phyloP scores from a whole-genome alignment of 2,797 vertebrate genomes.

The Ambastaia sidthimunki region DNA sequence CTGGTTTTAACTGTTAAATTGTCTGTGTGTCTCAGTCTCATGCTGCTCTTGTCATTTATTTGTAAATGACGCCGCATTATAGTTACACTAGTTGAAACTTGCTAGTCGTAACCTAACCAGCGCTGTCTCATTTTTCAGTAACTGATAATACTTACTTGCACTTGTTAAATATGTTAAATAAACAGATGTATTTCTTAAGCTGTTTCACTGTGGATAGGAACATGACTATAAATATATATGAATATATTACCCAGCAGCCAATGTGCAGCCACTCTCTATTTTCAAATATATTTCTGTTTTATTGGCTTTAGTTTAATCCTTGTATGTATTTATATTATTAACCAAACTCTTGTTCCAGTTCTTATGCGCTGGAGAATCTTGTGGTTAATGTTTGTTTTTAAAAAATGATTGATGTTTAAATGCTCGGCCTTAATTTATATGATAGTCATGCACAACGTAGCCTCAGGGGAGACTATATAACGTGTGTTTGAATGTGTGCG shows the following conservation, averaged over 20 bases:
- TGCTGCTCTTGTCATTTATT: slow-evolving; percentile 40
- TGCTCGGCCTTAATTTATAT: slow-evolving; percentile 81
- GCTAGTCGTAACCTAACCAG: slow-evolving; percentile 20
- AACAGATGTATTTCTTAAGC: slow-evolving; percentile 38
- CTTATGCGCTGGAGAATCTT: slow-evolving; percentile 77
- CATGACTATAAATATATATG: slow-evolving; percentile 37
- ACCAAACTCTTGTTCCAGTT: slow-evolving; percentile 59
- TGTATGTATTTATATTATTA: slow-evolving; percentile 31
- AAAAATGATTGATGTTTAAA: slow-evolving; percentile 70
- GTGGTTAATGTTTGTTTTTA: slow-evolving; percentile 69
- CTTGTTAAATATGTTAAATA: slow-evolving; percentile 44
- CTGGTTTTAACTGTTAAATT: slow-evolving; percentile 18
- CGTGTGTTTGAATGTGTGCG: slow-evolving; percentile 29
- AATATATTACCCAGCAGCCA: slow-evolving; percentile 46
- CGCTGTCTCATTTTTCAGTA: slow-evolving; percentile 29
- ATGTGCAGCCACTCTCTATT: slow-evolving; percentile 47
- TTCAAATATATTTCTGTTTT: slow-evolving; percentile 29
- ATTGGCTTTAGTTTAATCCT: slow-evolving; percentile 22
- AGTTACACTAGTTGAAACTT: slow-evolving; percentile 27
- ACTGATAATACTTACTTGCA: slow-evolving; percentile 45
- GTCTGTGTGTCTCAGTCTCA: slow-evolving; percentile 12
- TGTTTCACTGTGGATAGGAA: slow-evolving; percentile 47
- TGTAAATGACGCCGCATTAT: slow-evolving; percentile 16
- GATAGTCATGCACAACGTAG: slow-evolving; percentile 80
- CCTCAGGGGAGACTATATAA: slow-evolving; percentile 74